Percentiles rank a stretch among this genome's conserved stretches.
Conservation (phyloP, 2,888 invertebrate genomes). For the Ernsta delagoae region DNA sequence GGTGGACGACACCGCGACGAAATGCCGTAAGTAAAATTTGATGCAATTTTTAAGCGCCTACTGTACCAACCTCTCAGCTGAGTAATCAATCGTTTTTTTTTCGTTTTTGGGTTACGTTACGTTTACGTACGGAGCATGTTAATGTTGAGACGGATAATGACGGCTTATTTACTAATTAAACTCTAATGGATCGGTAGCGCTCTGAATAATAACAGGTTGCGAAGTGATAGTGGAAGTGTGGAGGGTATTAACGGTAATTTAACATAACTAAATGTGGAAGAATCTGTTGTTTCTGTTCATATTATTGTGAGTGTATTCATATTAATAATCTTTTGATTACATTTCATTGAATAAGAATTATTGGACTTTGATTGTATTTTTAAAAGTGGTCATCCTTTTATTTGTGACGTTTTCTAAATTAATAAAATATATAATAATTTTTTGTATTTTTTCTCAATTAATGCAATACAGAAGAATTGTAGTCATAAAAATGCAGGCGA, state of each 20-base stretch:
- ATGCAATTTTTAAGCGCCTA: slow-evolving; percentile 41
- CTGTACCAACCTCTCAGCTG: slow-evolving; percentile 27
- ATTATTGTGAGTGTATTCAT: background rate
- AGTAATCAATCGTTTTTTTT: slow-evolving; percentile 32
- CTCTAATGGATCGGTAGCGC: slow-evolving; percentile 30
- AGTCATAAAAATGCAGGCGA: too few relatives aligned
- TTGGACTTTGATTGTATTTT: too few relatives aligned
- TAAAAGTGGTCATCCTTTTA: too few relatives aligned
- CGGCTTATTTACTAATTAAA: slow-evolving; percentile 30
- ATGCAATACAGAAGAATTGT: too few relatives aligned
- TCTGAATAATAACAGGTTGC: slow-evolving; percentile 25
- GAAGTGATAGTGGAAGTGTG: slow-evolving; percentile 22
- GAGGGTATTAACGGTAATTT: slow-evolving; percentile 22
- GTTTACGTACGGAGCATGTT: slow-evolving; percentile 31
- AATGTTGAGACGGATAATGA: slow-evolving; percentile 24
- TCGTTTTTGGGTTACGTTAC: slow-evolving; percentile 29
- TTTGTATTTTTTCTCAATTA: too few relatives aligned
- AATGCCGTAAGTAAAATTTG: slow-evolving; percentile 36
- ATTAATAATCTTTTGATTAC: too few relatives aligned
- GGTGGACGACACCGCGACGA: slow-evolving; percentile 33
- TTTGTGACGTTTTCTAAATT: too few relatives aligned
- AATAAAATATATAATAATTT: too few relatives aligned
- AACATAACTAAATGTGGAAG: background rate
- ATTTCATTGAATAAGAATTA: too few relatives aligned
- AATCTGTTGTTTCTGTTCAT: background rate